Conservation (phyloP, 1,140 invertebrate species). For the Ceratosolen solmsi region DNA sequence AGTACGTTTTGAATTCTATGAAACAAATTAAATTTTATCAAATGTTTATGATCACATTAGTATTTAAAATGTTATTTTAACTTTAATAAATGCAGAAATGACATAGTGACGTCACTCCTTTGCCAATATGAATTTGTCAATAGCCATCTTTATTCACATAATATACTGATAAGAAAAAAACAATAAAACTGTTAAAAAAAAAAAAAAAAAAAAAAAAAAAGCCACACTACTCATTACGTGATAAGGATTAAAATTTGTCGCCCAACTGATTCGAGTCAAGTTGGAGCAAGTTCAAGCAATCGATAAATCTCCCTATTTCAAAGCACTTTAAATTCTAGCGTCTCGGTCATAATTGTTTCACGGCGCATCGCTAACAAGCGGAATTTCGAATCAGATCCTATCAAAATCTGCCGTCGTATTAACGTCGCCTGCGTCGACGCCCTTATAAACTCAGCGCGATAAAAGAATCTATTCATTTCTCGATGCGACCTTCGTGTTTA, state of each 20-base stretch:
- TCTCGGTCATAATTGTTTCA: not conserved
- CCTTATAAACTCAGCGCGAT: constrained; percentile 32
- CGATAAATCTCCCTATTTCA: not conserved
- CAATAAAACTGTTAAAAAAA: too few species aligned
- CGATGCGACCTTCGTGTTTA: constrained; percentile 17
- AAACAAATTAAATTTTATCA: too few species aligned
- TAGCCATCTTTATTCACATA: too few species aligned
- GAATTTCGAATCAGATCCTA: not conserved
- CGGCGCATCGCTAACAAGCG: constrained; percentile 9
- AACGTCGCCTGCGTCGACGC: not conserved
- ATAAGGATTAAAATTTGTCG: not conserved
- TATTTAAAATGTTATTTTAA: too few species aligned
- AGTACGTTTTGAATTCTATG: too few species aligned
- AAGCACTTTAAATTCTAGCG: not conserved
- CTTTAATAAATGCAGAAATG: too few species aligned
- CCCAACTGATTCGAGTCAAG: not conserved
- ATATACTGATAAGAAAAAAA: too few species aligned
- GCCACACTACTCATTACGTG: too few species aligned
- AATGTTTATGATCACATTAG: too few species aligned
- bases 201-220: too few species aligned
- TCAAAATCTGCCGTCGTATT: constrained; percentile 19
- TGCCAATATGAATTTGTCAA: too few species aligned
- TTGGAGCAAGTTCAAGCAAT: not conserved
- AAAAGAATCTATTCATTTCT: constrained; percentile 40
- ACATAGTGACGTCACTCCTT: too few species aligned